These are phyloP conservation scores for Pachydiplax longipennis DNA, from an alignment of 2,888 invertebrate genomes.

Conservation along the genomic window DNA sequence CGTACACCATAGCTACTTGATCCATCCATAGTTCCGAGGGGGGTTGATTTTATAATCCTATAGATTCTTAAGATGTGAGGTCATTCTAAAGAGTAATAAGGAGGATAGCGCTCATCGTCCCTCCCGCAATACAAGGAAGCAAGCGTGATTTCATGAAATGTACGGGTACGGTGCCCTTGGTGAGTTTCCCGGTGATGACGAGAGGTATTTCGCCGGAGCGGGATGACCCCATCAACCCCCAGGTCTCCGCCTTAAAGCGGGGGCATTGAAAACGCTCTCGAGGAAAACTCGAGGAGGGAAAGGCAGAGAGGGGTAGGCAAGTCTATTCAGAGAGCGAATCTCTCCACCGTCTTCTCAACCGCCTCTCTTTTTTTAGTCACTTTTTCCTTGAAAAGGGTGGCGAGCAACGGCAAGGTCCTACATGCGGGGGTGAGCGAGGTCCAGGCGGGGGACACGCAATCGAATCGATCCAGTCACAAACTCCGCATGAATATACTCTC, in stretches of 20 bases:
- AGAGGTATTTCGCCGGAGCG: neutral
- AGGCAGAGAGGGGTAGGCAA: neutral
- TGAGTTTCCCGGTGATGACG: neutral
- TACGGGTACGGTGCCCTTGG: neutral
- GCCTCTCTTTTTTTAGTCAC: too few relatives aligned
- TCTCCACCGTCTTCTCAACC: too few relatives aligned
- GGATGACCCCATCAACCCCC: slow-evolving; percentile 19
- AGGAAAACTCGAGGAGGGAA: neutral
- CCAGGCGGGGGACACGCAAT: neutral
- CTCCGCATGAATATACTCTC: slow-evolving; percentile 36
- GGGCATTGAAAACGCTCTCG: slow-evolving; percentile 11
- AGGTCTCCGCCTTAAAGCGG: slow-evolving; percentile 9
- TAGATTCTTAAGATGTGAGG: too few relatives aligned
- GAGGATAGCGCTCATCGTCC: neutral
- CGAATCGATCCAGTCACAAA: slow-evolving; percentile 14
- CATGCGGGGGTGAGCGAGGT: neutral
- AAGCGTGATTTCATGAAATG: slow-evolving; percentile 1
- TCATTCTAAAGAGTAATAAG: neutral
- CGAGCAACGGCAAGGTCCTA: neutral
- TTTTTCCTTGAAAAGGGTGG: neutral
- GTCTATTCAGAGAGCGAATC: neutral
- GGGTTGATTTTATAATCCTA: too few relatives aligned
- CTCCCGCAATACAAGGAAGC: neutral
- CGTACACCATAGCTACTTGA: too few relatives aligned
- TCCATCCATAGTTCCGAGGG: too few relatives aligned